Conservation (phyloP, 2,888 invertebrate species). For the Noctua comes region DNA sequence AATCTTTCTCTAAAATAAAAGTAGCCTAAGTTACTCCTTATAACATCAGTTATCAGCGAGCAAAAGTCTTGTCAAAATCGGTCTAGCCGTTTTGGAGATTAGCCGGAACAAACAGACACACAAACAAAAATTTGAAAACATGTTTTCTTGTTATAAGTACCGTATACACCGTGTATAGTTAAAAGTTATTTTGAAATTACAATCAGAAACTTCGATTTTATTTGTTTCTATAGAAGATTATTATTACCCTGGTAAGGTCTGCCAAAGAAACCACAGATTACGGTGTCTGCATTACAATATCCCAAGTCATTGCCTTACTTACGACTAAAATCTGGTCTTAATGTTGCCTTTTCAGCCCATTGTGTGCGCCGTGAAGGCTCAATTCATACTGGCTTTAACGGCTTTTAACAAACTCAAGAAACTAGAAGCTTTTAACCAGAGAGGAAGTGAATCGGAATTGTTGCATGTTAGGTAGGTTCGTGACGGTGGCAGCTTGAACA, state of each 20-base stretch:
- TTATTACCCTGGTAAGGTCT: constrained; percentile 23
- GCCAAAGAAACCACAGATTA: constrained; percentile 49
- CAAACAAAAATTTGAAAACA: too few species aligned
- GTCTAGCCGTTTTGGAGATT: too few species aligned
- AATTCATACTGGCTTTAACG: constrained; percentile 81
- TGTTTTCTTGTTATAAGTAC: too few species aligned
- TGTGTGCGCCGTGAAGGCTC: constrained; percentile 78
- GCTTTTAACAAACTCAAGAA: constrained; percentile 84
- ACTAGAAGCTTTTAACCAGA: constrained; percentile 83
- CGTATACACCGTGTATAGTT: too few species aligned
- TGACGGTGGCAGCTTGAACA: constrained; percentile 48
- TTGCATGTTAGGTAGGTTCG: constrained; percentile 70
- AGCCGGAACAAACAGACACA: too few species aligned
- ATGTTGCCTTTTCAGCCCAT: constrained; percentile 84
- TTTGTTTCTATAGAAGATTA: neutral
- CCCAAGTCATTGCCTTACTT: constrained; percentile 83
- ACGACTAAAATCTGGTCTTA: constrained; percentile 83
- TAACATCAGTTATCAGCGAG: too few species aligned
- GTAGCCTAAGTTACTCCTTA: too few species aligned
- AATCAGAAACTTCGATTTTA: too few species aligned
- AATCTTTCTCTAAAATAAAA: too few species aligned
- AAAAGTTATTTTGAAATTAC: too few species aligned
- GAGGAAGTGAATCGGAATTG: constrained; percentile 79
- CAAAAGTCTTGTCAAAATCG: too few species aligned
- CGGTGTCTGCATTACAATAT: constrained; percentile 70